Base-by-base conservation (phyloP, 1,140 invertebrate genomes). In the Mycetomoellerius zeteki region DNA sequence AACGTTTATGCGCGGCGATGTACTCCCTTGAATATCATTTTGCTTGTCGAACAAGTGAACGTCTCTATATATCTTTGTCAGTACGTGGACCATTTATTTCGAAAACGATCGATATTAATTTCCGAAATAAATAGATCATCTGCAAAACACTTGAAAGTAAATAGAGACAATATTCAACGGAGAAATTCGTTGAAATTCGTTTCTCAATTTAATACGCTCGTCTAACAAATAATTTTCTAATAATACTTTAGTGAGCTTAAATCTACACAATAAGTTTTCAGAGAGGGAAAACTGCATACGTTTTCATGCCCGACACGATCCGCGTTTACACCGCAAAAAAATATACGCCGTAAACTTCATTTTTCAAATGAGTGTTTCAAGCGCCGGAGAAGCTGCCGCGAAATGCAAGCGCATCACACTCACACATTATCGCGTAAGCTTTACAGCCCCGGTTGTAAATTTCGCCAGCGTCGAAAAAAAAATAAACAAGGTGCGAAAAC, bases 341-440 rank as follows among this genome's bases (percentile, higher is more conserved):
- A 84, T 73, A 75, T 73, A 43, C 54, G 69, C 54, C 50, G 58
- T 73, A 84, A 84, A 84, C 33, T 75, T 84, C 71, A 84, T 73
- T 69, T 73, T 43, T 73, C 69, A 33, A 75, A 84, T 84, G 80
- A 84, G 54, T 62, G 69, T 75, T 75, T 84, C 56, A 62, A 84
- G 69, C 54, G 43, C 37, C 5, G 43, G 47, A 72, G 33, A 7
- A 47, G 37, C 19, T 24, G 19, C 16, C 12, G 54, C 54, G 69
- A n/a, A 64, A 60, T 58, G 37, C 21, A 73, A 72, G 37, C 54
- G 37, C 69, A 73, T 84, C 50, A 21, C 24, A 60, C 54, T 84
- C 80, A 30, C 80, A 50, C 69, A 73, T 73, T 84, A 84, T 50
- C 54, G 80, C 43, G 21, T 37, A 69, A 71, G 65, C 62, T 84